phyloP scores from a whole-genome alignment of 2,113 vertebrate genomes.

The Etheostoma cragini region DNA sequence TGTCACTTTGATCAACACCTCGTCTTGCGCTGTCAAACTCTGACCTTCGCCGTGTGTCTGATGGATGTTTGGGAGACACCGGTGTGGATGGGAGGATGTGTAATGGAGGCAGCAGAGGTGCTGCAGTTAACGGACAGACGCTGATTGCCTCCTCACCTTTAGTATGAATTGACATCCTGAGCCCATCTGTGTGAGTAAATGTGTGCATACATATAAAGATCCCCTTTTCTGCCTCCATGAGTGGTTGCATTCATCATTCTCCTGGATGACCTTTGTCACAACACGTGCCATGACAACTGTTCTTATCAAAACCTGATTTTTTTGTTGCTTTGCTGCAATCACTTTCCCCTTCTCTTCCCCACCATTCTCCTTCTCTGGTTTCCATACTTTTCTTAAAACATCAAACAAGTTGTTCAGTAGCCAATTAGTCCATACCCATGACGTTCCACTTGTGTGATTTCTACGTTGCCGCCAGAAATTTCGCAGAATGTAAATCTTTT shows the following conservation, averaged over 20 bases:
- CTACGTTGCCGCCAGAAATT: no score
- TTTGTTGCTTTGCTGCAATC: neutral
- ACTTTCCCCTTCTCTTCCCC: neutral
- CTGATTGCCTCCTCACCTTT: conserved; percentile 24
- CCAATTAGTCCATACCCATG: no score
- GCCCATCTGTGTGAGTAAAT: conserved; percentile 16
- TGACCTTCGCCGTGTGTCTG: conserved; percentile 29
- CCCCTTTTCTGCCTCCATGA: neutral
- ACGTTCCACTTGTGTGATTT: no score
- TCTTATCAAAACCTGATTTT: neutral
- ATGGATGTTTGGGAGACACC: conserved; percentile 25
- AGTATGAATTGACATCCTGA: conserved; percentile 16
- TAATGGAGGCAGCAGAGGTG: conserved; percentile 8
- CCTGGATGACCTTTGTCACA: conserved; percentile 7
- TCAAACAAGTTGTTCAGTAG: neutral
- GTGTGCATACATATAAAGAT: neutral
- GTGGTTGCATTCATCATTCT: conserved; percentile 2
- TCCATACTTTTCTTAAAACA: neutral
- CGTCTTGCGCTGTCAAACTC: conserved; percentile 21
- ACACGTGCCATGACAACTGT: neutral
- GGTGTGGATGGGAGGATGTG: neutral
- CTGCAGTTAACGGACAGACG: conserved; percentile 14
- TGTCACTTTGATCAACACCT: conserved; percentile 51
- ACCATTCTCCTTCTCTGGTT: neutral
- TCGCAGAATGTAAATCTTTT: no score